Percentiles rank a stretch among this genome's conserved stretches.
Evolutionary conservation across 2,888 invertebrate genomes (phyloP).

Genomic region (Thera obeliscata): DNA sequence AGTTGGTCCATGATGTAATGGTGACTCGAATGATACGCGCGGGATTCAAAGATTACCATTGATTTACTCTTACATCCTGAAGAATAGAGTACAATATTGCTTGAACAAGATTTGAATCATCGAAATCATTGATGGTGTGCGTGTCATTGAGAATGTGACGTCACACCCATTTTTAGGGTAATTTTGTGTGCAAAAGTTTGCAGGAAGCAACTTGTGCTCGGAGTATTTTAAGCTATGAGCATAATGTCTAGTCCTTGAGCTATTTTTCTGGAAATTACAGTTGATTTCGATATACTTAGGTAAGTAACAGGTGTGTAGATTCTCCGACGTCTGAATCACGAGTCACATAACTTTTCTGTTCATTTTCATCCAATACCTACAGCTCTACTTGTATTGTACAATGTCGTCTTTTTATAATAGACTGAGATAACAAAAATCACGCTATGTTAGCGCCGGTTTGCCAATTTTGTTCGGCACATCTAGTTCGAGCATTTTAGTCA

Average conservation of each 20-base stretch:
- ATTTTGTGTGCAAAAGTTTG: slow-evolving; percentile 33
- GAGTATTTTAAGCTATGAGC: slow-evolving; percentile 26
- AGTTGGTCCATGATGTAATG: slow-evolving; percentile 41
- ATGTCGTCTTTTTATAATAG: too few species aligned
- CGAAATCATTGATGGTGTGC: slow-evolving; percentile 31
- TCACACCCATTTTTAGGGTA: slow-evolving; percentile 36
- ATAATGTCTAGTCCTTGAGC: slow-evolving; percentile 12
- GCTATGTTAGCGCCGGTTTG: too few species aligned
- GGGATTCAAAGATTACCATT: slow-evolving; percentile 31
- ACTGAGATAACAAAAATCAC: too few species aligned
- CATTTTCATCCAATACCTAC: not conserved
- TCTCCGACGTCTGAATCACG: slow-evolving; percentile 1
- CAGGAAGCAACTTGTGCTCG: slow-evolving; percentile 28
- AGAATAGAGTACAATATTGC: slow-evolving; percentile 31
- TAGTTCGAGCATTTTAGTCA: too few species aligned
- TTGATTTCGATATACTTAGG: slow-evolving; percentile 13
- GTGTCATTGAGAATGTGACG: slow-evolving; percentile 41
- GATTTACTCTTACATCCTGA: slow-evolving; percentile 26
- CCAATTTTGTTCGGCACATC: too few species aligned
- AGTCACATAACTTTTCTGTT: not conserved
- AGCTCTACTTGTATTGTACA: too few species aligned
- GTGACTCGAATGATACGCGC: slow-evolving; percentile 32
- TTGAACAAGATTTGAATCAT: slow-evolving; percentile 35
- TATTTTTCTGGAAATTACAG: slow-evolving; percentile 14
- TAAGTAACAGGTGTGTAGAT: slow-evolving; percentile 8